Evolutionary conservation across 1,140 invertebrate genomes (phyloP).

Genomic region (Ostrea denselamellosa): DNA sequence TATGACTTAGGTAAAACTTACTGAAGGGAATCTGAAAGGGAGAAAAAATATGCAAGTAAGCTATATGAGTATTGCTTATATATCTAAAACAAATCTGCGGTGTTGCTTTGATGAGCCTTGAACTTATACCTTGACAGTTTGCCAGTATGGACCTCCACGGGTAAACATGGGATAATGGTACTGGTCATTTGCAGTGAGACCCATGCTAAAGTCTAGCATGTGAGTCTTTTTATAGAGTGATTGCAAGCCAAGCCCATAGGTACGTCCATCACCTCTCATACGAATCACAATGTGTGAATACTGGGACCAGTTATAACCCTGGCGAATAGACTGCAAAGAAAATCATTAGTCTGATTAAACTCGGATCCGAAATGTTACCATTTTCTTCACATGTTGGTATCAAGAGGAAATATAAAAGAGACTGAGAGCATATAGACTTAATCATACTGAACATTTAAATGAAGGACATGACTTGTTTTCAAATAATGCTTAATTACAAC

Average conservation of each 20-base stretch:
- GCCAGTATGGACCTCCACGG: slow-evolving; percentile 98
- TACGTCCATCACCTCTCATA: slow-evolving; percentile 93
- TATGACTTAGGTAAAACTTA: slow-evolving; percentile 91
- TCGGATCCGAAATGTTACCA: no score
- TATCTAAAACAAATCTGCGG: background rate
- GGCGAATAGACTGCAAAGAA: slow-evolving; percentile 66
- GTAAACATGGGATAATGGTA: slow-evolving; percentile 92
- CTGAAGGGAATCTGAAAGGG: slow-evolving; percentile 92
- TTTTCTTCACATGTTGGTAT: no score
- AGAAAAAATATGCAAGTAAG: slow-evolving; percentile 29
- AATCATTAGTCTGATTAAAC: no score
- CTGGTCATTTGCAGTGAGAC: slow-evolving; percentile 91
- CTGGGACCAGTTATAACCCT: slow-evolving; percentile 85
- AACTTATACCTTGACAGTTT: slow-evolving; percentile 86
- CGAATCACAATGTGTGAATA: slow-evolving; percentile 92
- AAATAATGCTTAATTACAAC: no score
- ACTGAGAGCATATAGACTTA: no score
- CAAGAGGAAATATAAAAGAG: no score
- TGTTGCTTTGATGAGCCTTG: no score
- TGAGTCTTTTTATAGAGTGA: background rate
- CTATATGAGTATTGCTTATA: background rate
- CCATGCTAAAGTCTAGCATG: slow-evolving; percentile 83
- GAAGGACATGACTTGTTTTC: no score
- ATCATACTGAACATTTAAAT: no score
- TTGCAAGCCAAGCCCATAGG: slow-evolving; percentile 89